Conservation (phyloP, 2,113 vertebrate genomes). For the Hippocampus comes region DNA sequence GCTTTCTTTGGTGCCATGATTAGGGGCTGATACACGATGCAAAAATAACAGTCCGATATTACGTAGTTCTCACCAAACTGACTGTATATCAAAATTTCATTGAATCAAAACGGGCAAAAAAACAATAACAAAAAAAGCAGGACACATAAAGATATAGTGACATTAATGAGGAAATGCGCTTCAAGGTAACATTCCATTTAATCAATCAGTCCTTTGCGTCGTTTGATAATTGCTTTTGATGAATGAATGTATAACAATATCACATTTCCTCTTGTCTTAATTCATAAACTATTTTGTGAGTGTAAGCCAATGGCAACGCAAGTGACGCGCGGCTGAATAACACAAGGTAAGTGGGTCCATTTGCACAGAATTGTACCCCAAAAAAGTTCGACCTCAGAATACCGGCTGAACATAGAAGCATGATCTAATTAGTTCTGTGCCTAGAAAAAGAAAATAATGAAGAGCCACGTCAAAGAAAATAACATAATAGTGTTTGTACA, state of each 20-base stretch:
- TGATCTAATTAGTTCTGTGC: conserved; percentile 57
- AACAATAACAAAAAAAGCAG: not conserved
- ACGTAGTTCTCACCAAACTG: too few relatives aligned
- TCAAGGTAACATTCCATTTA: conserved; percentile 67
- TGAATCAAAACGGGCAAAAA: not conserved
- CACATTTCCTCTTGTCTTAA: conserved; percentile 26
- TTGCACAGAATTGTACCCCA: conserved; percentile 20
- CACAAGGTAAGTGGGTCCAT: conserved; percentile 26
- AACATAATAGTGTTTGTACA: conserved; percentile 46
- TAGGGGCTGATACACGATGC: too few relatives aligned
- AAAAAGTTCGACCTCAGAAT: conserved; percentile 39
- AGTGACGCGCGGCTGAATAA: not conserved
- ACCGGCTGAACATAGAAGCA: conserved; percentile 19
- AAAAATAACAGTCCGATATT: too few relatives aligned
- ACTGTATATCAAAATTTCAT: not conserved
- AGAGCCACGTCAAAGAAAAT: conserved; percentile 44
- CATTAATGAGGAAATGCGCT: conserved; percentile 63
- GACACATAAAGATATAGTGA: not conserved
- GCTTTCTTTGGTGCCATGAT: too few relatives aligned
- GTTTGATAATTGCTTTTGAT: conserved; percentile 55
- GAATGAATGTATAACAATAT: conserved; percentile 39
- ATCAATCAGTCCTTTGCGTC: conserved; percentile 66
- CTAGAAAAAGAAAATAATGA: conserved; percentile 54
- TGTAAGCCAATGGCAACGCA: not conserved
- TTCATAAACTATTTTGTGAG: conserved; percentile 7